Evolutionary conservation across 2,888 invertebrate species (phyloP).

Genomic region (Sphaerophoria rueppellii): DNA sequence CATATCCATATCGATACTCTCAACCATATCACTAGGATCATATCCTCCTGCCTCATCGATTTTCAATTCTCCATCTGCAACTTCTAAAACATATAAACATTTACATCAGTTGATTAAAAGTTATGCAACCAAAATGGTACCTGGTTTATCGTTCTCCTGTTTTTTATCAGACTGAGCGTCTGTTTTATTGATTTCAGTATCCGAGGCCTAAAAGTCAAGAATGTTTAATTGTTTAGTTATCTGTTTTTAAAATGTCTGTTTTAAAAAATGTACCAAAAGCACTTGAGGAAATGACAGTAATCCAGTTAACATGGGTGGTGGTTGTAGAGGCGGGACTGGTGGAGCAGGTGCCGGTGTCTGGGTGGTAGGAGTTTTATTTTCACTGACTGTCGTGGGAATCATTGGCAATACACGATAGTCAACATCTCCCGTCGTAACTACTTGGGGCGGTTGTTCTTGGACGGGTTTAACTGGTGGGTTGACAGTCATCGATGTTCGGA

Average conservation of each 20-base stretch:
- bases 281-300: conserved; percentile 57
- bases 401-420: conserved; percentile 77
- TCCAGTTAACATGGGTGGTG: conserved; percentile 68
- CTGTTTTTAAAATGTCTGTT: neutral
- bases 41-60: conserved; percentile 78
- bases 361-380: conserved; percentile 56
- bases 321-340: conserved; percentile 71
- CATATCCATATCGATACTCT: conserved; percentile 93
- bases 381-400: conserved; percentile 22
- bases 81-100: conserved; percentile 65
- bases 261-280: conserved; percentile 9
- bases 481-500: conserved; percentile 73
- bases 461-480: conserved; percentile 41
- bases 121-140: conserved; percentile 20
- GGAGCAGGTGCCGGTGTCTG: conserved; percentile 43
- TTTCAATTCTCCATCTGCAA: conserved; percentile 76
- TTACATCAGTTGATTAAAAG: neutral
- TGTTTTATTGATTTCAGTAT: conserved; percentile 18
- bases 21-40: conserved; percentile 87
- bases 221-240: neutral
- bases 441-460: conserved; percentile 7
- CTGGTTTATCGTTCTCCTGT: conserved; percentile 8
- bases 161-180: conserved; percentile 21
- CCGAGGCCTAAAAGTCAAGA: conserved; percentile 26
- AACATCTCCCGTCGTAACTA: conserved; percentile 75